These are phyloP conservation scores for Apocheima hispidaria DNA, from an alignment of 2,888 invertebrate species.

Conservation along the genomic window DNA sequence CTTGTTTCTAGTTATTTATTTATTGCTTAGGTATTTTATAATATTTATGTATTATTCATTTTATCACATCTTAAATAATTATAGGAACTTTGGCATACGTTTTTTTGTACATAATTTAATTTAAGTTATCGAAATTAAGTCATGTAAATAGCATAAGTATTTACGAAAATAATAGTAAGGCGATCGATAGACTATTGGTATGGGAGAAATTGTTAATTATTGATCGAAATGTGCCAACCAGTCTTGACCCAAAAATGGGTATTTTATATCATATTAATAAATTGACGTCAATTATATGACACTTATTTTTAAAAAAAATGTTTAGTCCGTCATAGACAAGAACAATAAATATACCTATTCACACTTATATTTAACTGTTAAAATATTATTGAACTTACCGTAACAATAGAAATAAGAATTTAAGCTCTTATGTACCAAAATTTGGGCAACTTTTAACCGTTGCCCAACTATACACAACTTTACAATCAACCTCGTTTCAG, in stretches of 20 bases:
- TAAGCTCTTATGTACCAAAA: too few relatives aligned
- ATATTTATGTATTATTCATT: neutral
- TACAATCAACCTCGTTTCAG: too few relatives aligned
- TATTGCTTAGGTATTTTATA: neutral
- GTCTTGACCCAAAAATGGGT: neutral
- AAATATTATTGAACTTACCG: neutral
- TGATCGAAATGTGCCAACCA: conserved; percentile 1
- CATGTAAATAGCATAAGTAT: neutral
- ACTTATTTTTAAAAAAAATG: neutral
- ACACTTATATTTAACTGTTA: neutral
- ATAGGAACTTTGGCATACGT: neutral
- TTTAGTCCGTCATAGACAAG: neutral
- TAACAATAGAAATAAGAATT: too few relatives aligned
- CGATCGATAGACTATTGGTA: neutral
- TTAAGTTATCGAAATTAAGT: neutral
- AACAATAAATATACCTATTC: neutral
- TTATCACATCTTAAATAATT: neutral
- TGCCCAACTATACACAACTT: too few relatives aligned
- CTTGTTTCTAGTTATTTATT: too few relatives aligned
- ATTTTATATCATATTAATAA: neutral
- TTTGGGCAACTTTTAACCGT: too few relatives aligned
- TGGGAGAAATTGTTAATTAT: neutral
- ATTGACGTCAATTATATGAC: neutral
- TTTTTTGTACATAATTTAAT: neutral
- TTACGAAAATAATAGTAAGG: neutral